phyloP scores from a whole-genome alignment of 1,140 invertebrate genomes.

The Triops longicaudatus region DNA sequence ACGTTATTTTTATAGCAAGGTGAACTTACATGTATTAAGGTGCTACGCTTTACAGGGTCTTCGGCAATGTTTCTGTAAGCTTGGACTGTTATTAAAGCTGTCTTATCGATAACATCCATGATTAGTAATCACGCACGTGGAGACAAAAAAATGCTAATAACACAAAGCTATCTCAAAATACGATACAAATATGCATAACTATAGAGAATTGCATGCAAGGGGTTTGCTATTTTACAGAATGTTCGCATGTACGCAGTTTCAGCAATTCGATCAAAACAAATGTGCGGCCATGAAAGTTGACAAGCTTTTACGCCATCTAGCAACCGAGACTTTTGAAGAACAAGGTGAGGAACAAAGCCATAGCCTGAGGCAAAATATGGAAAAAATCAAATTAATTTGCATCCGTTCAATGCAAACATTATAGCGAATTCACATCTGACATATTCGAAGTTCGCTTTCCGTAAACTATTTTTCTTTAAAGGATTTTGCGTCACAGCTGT shows the following conservation, averaged over 20 bases:
- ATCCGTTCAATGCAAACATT: too few relatives aligned
- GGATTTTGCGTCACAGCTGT: too few relatives aligned
- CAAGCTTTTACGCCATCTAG: neutral
- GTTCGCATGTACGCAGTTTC: neutral
- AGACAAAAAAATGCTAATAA: neutral
- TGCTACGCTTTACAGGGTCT: conserved; percentile 31
- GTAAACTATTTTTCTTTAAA: too few relatives aligned
- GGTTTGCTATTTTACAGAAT: neutral
- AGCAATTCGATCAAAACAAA: neutral
- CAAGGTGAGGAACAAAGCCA: neutral
- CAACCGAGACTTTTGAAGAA: neutral
- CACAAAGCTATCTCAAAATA: neutral
- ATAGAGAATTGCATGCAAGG: neutral
- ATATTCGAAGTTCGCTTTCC: too few relatives aligned
- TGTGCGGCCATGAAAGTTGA: neutral
- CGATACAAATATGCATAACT: neutral
- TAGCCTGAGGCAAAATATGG: too few relatives aligned
- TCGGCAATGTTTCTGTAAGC: conserved; percentile 32
- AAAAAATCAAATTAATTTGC: too few relatives aligned
- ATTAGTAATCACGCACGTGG: neutral
- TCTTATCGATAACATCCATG: conserved; percentile 27
- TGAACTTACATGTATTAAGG: conserved; percentile 30
- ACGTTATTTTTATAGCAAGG: neutral
- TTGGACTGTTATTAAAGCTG: conserved; percentile 33
- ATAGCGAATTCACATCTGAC: too few relatives aligned